Evolutionary conservation across 2,113 vertebrate genomes (phyloP), one percentile per base, ranked within the genome.

Genomic region (Lycaon pictus): DNA sequence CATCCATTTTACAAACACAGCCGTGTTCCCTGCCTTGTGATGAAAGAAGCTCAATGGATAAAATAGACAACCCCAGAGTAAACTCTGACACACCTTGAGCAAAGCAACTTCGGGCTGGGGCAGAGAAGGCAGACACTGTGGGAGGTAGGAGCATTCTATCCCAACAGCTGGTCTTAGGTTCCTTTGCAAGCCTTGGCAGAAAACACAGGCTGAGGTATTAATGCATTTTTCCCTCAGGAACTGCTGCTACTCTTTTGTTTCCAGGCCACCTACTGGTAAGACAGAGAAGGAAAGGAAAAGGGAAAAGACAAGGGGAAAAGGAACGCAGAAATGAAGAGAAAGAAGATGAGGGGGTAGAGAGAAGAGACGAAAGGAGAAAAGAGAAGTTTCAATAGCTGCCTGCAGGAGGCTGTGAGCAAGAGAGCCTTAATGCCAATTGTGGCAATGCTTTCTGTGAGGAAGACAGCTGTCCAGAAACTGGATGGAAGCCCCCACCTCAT

Each of bases 21-120:
- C 19, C 35, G 0, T 80, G 71, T 62, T 92, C 65, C 35, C 76
- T 96, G 53, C 63, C 87, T 71, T 58, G 37, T 63, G 95, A 67
- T 86, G 88, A 96, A 94, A 93, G 86, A 58, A 90, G 67, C 85
- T 97, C 65, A 63, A 11, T 27, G 90, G 77, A 93, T 96, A 88
- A 97, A 96, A 95, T 0, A 69, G 60, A 93, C 84, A 83, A 82
- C 43, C 84, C 62, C 76, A 94, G 51, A 85, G 90, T 94, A 67
- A 97, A 95, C 72, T 85, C 85, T 15, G 90, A 96, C 94, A 81
- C 90, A 96, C 90, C 97, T 96, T 94, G 55, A 96, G 89, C 55
- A 96, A 95, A 97, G 76, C 88, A 93, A 32, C 29, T 15, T 51
- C 13, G 80, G 76, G 53, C 82, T 93, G 48, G 93, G n/a, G 71